phyloP scores from a whole-genome alignment of 2,888 invertebrate species.

The Notodonta dromedarius region DNA sequence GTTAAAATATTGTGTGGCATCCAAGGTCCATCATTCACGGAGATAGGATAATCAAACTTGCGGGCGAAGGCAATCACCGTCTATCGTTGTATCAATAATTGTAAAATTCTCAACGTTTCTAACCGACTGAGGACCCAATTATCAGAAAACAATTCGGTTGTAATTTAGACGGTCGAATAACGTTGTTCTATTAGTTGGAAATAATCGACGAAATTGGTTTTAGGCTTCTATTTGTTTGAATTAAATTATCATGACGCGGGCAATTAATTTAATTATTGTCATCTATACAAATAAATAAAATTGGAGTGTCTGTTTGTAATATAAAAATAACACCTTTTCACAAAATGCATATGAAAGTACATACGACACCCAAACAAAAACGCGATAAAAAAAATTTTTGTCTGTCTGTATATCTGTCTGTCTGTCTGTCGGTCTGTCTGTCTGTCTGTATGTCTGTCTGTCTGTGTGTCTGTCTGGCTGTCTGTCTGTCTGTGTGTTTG shows the following conservation, averaged over 20 bases:
- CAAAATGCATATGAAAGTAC: too few relatives aligned
- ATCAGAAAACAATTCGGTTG: conserved; percentile 32
- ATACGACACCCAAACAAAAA: too few relatives aligned
- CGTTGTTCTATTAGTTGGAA: conserved; percentile 22
- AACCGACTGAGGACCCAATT: conserved; percentile 29
- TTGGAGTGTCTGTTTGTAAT: too few relatives aligned
- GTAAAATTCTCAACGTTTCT: conserved; percentile 35
- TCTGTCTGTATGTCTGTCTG: too few relatives aligned
- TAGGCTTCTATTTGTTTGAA: neutral
- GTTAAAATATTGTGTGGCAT: neutral
- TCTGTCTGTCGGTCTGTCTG: too few relatives aligned
- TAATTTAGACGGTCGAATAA: conserved; percentile 18
- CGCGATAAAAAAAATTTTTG: too few relatives aligned
- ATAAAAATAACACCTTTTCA: too few relatives aligned
- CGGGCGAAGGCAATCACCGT: conserved; percentile 28
- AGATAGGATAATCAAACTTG: conserved; percentile 2
- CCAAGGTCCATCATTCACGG: neutral
- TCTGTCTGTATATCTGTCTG: too few relatives aligned
- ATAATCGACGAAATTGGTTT: conserved; percentile 18
- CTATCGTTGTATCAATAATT: conserved; percentile 26
- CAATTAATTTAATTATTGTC: neutral
- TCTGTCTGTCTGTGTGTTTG: too few relatives aligned
- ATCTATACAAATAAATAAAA: too few relatives aligned
- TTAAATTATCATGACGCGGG: neutral
- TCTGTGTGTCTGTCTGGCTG: too few relatives aligned